Conservation (phyloP, 1,140 invertebrate genomes). For the Drosophila ogumai region DNA sequence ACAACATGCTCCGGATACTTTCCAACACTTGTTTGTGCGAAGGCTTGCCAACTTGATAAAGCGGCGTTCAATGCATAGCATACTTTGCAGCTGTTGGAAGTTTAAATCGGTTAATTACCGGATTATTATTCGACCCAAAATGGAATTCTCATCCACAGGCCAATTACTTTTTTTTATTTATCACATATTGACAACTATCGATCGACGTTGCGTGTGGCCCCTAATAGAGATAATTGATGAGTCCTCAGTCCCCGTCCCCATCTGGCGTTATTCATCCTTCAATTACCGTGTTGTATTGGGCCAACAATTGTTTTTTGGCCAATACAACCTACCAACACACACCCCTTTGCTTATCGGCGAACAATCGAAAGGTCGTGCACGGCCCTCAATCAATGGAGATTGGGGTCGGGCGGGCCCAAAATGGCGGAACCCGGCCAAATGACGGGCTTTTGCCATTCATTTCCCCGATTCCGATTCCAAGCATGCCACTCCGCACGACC, state of each 20-base stretch:
- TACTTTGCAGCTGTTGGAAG: conserved; percentile 14
- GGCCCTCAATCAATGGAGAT: neutral
- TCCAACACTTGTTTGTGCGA: neutral
- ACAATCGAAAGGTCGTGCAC: conserved; percentile 24
- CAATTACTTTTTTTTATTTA: no score
- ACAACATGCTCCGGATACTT: neutral
- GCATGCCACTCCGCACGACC: conserved; percentile 44
- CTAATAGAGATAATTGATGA: conserved; percentile 24
- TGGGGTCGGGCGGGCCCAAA: neutral
- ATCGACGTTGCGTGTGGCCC: conserved; percentile 13
- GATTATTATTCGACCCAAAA: neutral
- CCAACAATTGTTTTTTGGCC: conserved; percentile 13
- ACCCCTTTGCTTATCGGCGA: conserved; percentile 11
- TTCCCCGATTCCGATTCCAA: conserved; percentile 14
- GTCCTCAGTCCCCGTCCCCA: neutral
- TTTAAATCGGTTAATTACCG: neutral
- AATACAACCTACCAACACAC: neutral
- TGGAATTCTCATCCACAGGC: neutral
- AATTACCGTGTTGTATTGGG: neutral
- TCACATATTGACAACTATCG: neutral
- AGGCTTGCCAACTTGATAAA: neutral
- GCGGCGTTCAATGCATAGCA: neutral
- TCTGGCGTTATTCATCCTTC: conserved; percentile 6
- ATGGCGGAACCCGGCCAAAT: conserved; percentile 14
- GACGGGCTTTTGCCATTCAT: conserved; percentile 5